Base-by-base conservation (phyloP, 2,888 invertebrate genomes). In the Pinctada fucata region DNA sequence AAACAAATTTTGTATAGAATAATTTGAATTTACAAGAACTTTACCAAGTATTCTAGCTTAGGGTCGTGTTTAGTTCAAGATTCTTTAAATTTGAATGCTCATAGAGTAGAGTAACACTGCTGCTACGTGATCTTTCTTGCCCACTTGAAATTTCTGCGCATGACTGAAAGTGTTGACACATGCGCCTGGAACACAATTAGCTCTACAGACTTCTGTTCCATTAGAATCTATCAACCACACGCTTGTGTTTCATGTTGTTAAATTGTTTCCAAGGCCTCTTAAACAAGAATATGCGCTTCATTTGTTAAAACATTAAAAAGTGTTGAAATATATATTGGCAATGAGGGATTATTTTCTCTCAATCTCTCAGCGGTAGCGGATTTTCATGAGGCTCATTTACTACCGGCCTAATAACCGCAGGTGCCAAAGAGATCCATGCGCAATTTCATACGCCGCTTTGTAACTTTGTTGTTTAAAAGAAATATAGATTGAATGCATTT, bases 221-320 rank as follows among this genome's bases (percentile, higher is more conserved):
- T 74, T 65, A 65, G 31, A 58, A 66, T 74, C 74, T 66, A 65
- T 74, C 74, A 50, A 74, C 31, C 48, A 48, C 31, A 47, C 45
- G 49, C 74, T 74, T 66, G 66, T 74, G 51, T 74, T 74, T 45
- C 74, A 74, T 16, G 63, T 58, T 66, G 58, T 13, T 74, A 63
- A 74, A 66, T 63, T 66, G 45, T 63, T 74, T 66, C 66, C n/a
- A 67, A 45, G 50, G 63, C 58, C 49, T 72, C 52, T 72, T 52
- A 72, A 52, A 52, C 47, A 58, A 47, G 72, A 52, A 52, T 52
- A n/a, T 72, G 58, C 6, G 58, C 58, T 58, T 58, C 58, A 58
- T 13, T 58, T 58, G 58, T 58, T 58, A 58, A 58, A 58, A 58
- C 58, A 58, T 58, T 58, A 58, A 58, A 13, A 10, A 13, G 58